Evolutionary conservation across 2,888 invertebrate species (phyloP).

Genomic region (Brachyptera risi): DNA sequence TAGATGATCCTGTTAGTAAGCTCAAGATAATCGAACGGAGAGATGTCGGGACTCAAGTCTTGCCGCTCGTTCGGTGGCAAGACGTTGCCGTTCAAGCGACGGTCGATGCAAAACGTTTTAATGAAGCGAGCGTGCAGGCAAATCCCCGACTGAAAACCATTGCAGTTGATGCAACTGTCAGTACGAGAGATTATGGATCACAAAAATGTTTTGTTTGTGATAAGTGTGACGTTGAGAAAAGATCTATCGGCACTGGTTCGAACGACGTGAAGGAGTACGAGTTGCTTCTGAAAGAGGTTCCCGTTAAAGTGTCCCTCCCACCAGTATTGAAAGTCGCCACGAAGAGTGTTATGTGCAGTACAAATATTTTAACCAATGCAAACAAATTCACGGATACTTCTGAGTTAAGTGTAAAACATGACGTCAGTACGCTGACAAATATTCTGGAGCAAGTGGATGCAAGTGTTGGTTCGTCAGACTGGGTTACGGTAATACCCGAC

Average conservation of each 20-base stretch:
- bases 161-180: slow-evolving; percentile 39
- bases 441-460: slow-evolving; percentile 49
- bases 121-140: slow-evolving; percentile 28
- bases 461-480: slow-evolving; percentile 52
- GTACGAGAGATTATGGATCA: slow-evolving; percentile 47
- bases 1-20: not conserved
- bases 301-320: not conserved
- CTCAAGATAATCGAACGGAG: slow-evolving; percentile 1
- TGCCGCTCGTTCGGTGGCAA: not conserved
- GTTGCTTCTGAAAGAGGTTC: not conserved
- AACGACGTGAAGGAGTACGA: slow-evolving; percentile 42
- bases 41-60: not conserved
- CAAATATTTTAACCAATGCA: not conserved
- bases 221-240: slow-evolving; percentile 49
- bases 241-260: slow-evolving; percentile 58
- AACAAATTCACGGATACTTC: not conserved
- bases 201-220: slow-evolving; percentile 51
- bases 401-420: not conserved
- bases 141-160: slow-evolving; percentile 25
- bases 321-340: not conserved
- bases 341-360: not conserved
- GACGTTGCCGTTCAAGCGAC: slow-evolving; percentile 33
- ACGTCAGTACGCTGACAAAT: slow-evolving; percentile 37
- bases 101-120: slow-evolving; percentile 21
- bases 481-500: not conserved